These are phyloP conservation scores for Athalia cordata DNA, from an alignment of 2,888 invertebrate species.

Conservation along the genomic window DNA sequence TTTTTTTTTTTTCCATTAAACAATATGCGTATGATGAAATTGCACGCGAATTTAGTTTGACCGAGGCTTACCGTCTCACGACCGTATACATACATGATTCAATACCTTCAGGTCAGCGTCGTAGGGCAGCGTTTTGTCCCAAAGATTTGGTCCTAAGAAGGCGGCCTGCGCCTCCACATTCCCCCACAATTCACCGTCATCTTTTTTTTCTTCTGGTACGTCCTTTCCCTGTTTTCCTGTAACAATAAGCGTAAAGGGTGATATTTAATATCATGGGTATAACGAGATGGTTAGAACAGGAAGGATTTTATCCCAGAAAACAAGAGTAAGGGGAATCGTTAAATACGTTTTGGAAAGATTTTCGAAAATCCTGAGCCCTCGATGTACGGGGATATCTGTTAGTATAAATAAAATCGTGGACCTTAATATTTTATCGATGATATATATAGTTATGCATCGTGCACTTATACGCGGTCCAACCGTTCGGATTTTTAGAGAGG, in stretches of 20 bases:
- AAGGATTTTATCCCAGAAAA: too few relatives aligned
- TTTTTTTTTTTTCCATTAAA: neutral
- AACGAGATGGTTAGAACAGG: too few relatives aligned
- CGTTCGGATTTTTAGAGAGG: neutral
- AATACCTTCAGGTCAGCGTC: constrained; percentile 96
- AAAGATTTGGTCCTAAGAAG: constrained; percentile 95
- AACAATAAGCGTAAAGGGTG: constrained; percentile 48
- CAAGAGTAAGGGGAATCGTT: too few relatives aligned
- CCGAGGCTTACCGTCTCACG: constrained; percentile 70
- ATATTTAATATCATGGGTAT: too few relatives aligned
- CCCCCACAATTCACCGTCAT: constrained; percentile 88
- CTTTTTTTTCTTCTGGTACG: constrained; percentile 82
- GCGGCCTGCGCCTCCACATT: constrained; percentile 94
- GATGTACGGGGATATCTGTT: too few relatives aligned
- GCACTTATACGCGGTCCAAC: neutral
- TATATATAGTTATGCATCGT: neutral
- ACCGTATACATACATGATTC: constrained; percentile 73
- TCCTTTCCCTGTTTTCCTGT: constrained; percentile 72
- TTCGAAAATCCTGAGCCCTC: too few relatives aligned
- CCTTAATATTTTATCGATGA: neutral
- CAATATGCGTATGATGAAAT: too few relatives aligned
- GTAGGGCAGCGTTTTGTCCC: constrained; percentile 95
- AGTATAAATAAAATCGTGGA: neutral
- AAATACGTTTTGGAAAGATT: too few relatives aligned
- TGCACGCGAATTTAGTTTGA: constrained; percentile 37